Evolutionary conservation across 2,113 vertebrate species (phyloP).

Genomic region (Cnemophilus loriae): DNA sequence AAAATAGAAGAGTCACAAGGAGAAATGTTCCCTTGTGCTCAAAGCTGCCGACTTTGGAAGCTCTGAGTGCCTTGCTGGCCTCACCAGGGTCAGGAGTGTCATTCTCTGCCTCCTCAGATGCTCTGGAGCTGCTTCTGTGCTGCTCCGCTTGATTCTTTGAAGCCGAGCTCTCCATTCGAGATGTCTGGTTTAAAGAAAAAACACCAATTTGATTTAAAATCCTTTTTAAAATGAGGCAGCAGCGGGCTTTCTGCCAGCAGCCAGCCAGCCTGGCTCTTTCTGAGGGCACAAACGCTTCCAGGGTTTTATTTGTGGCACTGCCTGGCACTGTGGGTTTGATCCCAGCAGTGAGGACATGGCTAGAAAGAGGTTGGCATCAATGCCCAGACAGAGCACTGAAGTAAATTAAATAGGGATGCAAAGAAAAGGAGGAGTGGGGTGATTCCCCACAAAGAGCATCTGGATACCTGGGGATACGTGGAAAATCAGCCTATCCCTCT

Average conservation of each 20-base stretch:
- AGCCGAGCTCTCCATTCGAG: not conserved
- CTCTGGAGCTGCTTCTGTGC: not conserved
- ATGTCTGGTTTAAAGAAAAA: not conserved
- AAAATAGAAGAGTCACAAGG: not conserved
- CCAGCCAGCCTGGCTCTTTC: not conserved
- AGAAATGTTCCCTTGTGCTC: not conserved
- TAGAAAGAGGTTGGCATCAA: not conserved
- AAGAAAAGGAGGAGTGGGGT: not conserved
- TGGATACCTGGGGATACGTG: not conserved
- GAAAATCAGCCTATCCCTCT: not conserved
- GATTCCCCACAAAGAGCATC: not conserved
- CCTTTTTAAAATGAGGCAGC: not conserved
- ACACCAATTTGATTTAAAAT: not conserved
- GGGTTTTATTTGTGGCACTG: not conserved
- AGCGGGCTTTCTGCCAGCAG: not conserved
- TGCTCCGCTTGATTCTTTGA: not conserved
- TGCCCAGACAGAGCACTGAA: not conserved
- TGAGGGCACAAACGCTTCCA: not conserved
- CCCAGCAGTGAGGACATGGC: not conserved
- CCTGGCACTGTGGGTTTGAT: not conserved
- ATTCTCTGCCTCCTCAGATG: not conserved
- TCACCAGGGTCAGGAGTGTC: not conserved
- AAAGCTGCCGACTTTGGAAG: fast-evolving
- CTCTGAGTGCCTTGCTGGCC: not conserved
- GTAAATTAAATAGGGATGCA: not conserved